phyloP scores from a whole-genome alignment of 2,888 invertebrate genomes.

The Coelinius sp. region DNA sequence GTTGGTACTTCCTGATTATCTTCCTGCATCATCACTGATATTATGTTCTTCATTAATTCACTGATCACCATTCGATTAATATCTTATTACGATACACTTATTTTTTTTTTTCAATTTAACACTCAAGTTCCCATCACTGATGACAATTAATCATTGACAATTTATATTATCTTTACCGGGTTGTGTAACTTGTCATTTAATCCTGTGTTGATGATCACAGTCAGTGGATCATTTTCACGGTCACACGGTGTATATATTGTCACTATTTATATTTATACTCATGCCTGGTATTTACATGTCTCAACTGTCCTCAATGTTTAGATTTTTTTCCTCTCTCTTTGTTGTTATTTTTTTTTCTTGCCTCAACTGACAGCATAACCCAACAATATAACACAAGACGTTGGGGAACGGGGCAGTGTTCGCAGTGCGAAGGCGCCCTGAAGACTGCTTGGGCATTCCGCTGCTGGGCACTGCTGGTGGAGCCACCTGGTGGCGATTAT shows the following conservation, averaged over 20 bases:
- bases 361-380: constrained; percentile 19
- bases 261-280: background rate
- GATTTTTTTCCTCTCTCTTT: background rate
- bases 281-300: background rate
- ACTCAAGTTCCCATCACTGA: constrained; percentile 4
- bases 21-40: constrained; percentile 53
- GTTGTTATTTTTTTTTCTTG: background rate
- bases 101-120: background rate
- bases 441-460: constrained; percentile 77
- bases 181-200: constrained; percentile 20
- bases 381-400: constrained; percentile 44
- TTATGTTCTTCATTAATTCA: constrained; percentile 10
- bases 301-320: background rate
- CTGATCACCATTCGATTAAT: constrained; percentile 34
- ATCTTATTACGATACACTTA: background rate
- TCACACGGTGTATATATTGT: constrained; percentile 21
- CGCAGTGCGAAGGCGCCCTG: constrained; percentile 77
- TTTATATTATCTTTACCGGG: background rate
- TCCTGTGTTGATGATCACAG: constrained; percentile 24
- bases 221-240: constrained; percentile 21
- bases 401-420: constrained; percentile 71
- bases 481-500: constrained; percentile 74
- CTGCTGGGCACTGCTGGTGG: constrained; percentile 75
- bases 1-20: constrained; percentile 52
- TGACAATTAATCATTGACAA: background rate